Base-by-base conservation (phyloP, 2,888 invertebrate genomes). In the Lasioglossum malachurum region DNA sequence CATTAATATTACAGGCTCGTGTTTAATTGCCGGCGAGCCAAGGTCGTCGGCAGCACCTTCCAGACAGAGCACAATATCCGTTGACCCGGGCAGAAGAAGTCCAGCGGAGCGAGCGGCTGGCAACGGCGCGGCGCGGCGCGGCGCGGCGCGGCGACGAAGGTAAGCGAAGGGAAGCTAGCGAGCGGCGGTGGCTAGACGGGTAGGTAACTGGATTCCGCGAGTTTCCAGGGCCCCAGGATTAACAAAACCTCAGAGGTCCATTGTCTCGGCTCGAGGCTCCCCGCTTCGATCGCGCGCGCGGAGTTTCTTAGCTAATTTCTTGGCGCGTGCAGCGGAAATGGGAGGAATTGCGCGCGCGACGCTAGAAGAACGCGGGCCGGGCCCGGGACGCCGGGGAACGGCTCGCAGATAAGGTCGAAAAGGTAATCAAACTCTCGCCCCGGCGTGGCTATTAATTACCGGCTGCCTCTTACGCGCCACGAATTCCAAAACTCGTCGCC, bases 351-450 rank as follows among this genome's bases (percentile, higher is more conserved):
- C 69, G 71, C 79, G 31, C 53, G 53, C 53, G 53, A 53, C 60
- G 46, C 49, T 64, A 14, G 38, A 73, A 69, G 77, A 53, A 71
- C 46, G 71, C 35, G 57, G 57, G n/a, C 60, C 60, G 60, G 27
- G 60, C 60, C n/a, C 16, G 72, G 46, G 46, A 27, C 41, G 77
- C 31, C 69, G 31, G 23, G 46, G 64, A 71, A n/a, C 69, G 49
- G 27, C 75, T 85, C 44, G 78, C 44, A 83, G 88, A 87, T 88
- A 89, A 90, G 90, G 90, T 88, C 87, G 91, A 91, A 91, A 91
- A 92, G 92, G 92, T 94, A 93, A 94, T 94, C 93, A 93, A 93
- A 94, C 92, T 94, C 92, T 92, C 87, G 88, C 90, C 90, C 90
- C 90, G 88, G 78, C 88, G 89, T 89, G 91, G 92, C 93, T 92